phyloP scores from a whole-genome alignment of 1,140 invertebrate genomes.

The Hermetia illucens region DNA sequence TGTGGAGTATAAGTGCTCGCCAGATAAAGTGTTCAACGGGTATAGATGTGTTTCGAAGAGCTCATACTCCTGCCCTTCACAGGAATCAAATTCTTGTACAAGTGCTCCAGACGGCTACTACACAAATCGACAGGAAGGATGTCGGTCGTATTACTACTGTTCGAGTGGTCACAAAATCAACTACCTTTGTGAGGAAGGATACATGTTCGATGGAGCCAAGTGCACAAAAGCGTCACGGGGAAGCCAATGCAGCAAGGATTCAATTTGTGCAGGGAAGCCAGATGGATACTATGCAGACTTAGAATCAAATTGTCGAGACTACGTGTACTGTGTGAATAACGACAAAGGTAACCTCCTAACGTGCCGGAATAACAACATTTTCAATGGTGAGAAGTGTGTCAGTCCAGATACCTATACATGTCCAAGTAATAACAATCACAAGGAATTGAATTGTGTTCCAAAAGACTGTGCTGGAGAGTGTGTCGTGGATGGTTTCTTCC shows the following conservation, averaged over 20 bases:
- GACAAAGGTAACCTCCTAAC: slow-evolving; percentile 37
- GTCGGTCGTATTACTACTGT: slow-evolving; percentile 42
- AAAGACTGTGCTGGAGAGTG: slow-evolving; percentile 14
- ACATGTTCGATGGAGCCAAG: slow-evolving; percentile 37
- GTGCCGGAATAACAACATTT: slow-evolving; percentile 37
- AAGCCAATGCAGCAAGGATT: slow-evolving; percentile 30
- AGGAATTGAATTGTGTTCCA: slow-evolving; percentile 13
- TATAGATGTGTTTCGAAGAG: slow-evolving; percentile 27
- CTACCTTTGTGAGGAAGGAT: slow-evolving; percentile 35
- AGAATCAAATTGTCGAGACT: slow-evolving; percentile 37
- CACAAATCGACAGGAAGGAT: slow-evolving; percentile 36
- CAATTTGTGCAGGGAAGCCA: slow-evolving; percentile 30
- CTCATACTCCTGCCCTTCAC: slow-evolving; percentile 31
- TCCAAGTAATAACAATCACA: slow-evolving; percentile 18
- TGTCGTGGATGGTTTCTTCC: slow-evolving; percentile 36
- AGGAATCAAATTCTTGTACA: slow-evolving; percentile 34
- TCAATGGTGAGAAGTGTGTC: slow-evolving; percentile 38
- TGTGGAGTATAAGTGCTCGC: slow-evolving; percentile 30
- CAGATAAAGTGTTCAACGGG: slow-evolving; percentile 35
- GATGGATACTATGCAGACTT: slow-evolving; percentile 41
- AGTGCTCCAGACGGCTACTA: slow-evolving; percentile 39
- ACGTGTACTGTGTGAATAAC: slow-evolving; percentile 38
- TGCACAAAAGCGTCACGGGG: slow-evolving; percentile 32
- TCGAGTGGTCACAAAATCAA: slow-evolving; percentile 35
- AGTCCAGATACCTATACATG: slow-evolving; percentile 25